These are phyloP conservation scores for Orchestes rusci DNA, from an alignment of 2,888 invertebrate species.

Conservation along the genomic window DNA sequence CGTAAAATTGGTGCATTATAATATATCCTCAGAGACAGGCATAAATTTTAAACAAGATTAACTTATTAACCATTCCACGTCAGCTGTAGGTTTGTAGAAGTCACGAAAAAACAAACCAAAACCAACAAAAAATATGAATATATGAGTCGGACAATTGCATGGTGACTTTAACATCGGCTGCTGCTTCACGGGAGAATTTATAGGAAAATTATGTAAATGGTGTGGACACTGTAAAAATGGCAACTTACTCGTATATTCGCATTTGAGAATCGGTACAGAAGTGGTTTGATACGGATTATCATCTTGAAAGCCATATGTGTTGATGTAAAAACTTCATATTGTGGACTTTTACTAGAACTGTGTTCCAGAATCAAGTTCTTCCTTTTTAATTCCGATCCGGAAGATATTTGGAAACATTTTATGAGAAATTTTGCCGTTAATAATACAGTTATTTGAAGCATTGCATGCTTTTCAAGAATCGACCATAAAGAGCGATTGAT, in stretches of 20 bases:
- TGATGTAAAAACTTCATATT: slow-evolving; percentile 12
- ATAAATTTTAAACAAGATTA: too few relatives aligned
- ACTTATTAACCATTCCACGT: too few relatives aligned
- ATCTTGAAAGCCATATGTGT: slow-evolving; percentile 14
- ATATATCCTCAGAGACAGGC: too few relatives aligned
- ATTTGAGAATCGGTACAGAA: slow-evolving; percentile 15
- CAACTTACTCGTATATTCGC: slow-evolving; percentile 19
- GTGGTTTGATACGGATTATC: slow-evolving; percentile 20
- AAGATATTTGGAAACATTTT: too few relatives aligned
- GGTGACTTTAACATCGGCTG: slow-evolving; percentile 5
- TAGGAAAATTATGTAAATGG: slow-evolving; percentile 18
- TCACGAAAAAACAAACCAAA: too few relatives aligned
- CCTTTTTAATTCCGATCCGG: too few relatives aligned
- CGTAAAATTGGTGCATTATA: too few relatives aligned
- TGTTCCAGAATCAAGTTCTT: slow-evolving; percentile 11
- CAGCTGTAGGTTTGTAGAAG: too few relatives aligned
- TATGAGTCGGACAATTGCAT: slow-evolving; percentile 2
- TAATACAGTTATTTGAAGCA: too few relatives aligned
- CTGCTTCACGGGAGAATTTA: slow-evolving; percentile 14
- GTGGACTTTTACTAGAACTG: background rate
- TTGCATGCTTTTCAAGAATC: too few relatives aligned
- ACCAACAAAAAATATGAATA: too few relatives aligned
- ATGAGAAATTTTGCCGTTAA: background rate
- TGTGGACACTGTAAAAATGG: slow-evolving; percentile 14
- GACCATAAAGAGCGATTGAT: too few relatives aligned